Evolutionary conservation across 2,888 invertebrate species (phyloP).

Genomic region (Nephrotoma flavescens): DNA sequence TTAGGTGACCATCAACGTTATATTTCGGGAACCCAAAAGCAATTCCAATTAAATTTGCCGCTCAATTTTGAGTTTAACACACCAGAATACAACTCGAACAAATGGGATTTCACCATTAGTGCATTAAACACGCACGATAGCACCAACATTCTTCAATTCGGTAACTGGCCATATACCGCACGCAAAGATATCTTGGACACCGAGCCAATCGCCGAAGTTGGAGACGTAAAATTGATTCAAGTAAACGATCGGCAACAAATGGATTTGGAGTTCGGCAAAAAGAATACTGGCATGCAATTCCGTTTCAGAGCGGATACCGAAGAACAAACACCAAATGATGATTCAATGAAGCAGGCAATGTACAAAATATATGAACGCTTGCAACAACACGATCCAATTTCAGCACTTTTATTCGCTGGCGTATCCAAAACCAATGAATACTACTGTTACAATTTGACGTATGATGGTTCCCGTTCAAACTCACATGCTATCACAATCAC

Average conservation of each 20-base stretch:
- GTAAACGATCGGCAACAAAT: slow-evolving; percentile 25
- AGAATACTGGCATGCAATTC: slow-evolving; percentile 37
- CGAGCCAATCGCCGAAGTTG: slow-evolving; percentile 35
- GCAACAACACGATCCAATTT: slow-evolving; percentile 5
- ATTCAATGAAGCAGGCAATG: not conserved
- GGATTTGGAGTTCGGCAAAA: slow-evolving; percentile 33
- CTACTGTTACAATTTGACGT: slow-evolving; percentile 10
- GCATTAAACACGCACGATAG: not conserved
- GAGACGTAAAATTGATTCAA: slow-evolving; percentile 33
- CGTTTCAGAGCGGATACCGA: slow-evolving; percentile 38
- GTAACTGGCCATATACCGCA: slow-evolving; percentile 48
- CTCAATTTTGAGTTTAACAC: slow-evolving; percentile 33
- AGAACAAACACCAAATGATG: slow-evolving; percentile 15
- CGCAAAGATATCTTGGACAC: slow-evolving; percentile 39
- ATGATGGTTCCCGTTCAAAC: slow-evolving; percentile 12
- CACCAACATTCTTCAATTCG: slow-evolving; percentile 33
- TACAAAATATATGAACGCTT: not conserved
- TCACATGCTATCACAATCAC: slow-evolving; percentile 13
- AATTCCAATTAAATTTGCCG: slow-evolving; percentile 43
- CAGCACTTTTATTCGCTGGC: slow-evolving; percentile 7
- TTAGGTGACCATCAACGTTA: slow-evolving; percentile 41
- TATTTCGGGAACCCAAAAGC: slow-evolving; percentile 44
- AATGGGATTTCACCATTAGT: not conserved
- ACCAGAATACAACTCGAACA: slow-evolving; percentile 18
- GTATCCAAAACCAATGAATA: slow-evolving; percentile 11